Base-by-base conservation (phyloP, 2,797 vertebrate genomes). In the Paguma larvata region DNA sequence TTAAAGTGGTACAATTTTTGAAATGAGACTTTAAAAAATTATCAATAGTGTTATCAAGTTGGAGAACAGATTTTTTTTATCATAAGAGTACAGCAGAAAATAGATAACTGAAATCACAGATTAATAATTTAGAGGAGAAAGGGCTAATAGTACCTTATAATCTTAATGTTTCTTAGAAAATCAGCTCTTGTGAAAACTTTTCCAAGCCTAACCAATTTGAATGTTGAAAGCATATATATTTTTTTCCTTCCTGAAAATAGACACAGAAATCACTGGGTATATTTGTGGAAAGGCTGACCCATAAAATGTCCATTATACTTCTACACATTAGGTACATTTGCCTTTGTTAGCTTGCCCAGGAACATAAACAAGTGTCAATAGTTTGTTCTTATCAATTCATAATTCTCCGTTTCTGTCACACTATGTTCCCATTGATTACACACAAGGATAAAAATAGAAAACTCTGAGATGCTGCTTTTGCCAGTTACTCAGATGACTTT, bases 371-470 rank as follows among this genome's bases (percentile, higher is more conserved):
- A 94, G 93, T 68, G 63, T 63, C 62, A 72, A 44, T 80, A 85
- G 44, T 85, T 95, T 85, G 88, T 70, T 91, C 70, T 96, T 97
- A 94, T 91, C 95, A 91, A 82, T 96, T 95, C 75, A 72, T 94
- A 95, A 93, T 56, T 86, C 51, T 94, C 88, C 62, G 51, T 77
- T 95, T 83, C 25, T 44, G 53, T 93, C 94, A 97, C 94, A 91
- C 78, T 89, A 21, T 93, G 93, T 95, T 95, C 96, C 94, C 89
- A 84, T 5, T 94, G 79, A 97, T 94, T 87, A 89, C 34, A 89
- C 89, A 96, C 86, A 62, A 13, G 38, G 38, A 44, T 96, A 96
- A 96, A 98, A 97, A 97, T 95, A 93, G 93, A 88, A 94, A 89
- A 48, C 41, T 92, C 63, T 25, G 94, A 94, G 79, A 53, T 72